These are phyloP conservation scores for Tenthredo scrophulariae DNA, from an alignment of 2,888 invertebrate genomes.

Conservation along the genomic window DNA sequence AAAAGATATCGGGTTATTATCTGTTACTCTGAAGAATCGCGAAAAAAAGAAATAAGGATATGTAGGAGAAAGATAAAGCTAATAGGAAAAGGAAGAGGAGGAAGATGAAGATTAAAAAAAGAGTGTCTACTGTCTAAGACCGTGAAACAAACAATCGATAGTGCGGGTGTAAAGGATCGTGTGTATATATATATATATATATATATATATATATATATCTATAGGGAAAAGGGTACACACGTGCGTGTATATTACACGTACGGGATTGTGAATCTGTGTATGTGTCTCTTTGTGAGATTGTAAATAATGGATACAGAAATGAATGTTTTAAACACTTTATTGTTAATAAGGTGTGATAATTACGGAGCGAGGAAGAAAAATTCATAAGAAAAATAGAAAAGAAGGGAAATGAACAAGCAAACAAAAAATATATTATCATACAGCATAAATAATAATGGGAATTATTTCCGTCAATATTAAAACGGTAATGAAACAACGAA, in stretches of 20 bases:
- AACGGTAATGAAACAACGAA: background rate
- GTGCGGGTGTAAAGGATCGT: background rate
- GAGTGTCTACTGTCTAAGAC: background rate
- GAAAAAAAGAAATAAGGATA: background rate
- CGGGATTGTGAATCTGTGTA: background rate
- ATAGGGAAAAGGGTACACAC: background rate
- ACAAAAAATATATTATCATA: too few species aligned
- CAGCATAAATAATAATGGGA: background rate
- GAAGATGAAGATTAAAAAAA: background rate
- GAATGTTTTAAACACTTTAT: too few species aligned
- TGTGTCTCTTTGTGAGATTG: background rate
- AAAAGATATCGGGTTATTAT: background rate
- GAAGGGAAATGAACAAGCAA: too few species aligned
- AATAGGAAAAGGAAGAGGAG: background rate
- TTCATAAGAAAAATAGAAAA: too few species aligned
- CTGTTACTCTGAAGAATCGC: background rate
- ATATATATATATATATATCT: too few species aligned
- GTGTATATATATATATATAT: too few species aligned
- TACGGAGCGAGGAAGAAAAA: too few species aligned
- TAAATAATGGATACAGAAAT: too few species aligned
- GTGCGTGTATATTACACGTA: background rate
- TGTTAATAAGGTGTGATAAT: too few species aligned
- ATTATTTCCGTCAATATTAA: background rate
- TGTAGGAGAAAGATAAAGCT: background rate
- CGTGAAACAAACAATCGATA: slow-evolving; percentile 39